phyloP scores from a whole-genome alignment of 1,140 invertebrate species.

The Meteorus sp. region DNA sequence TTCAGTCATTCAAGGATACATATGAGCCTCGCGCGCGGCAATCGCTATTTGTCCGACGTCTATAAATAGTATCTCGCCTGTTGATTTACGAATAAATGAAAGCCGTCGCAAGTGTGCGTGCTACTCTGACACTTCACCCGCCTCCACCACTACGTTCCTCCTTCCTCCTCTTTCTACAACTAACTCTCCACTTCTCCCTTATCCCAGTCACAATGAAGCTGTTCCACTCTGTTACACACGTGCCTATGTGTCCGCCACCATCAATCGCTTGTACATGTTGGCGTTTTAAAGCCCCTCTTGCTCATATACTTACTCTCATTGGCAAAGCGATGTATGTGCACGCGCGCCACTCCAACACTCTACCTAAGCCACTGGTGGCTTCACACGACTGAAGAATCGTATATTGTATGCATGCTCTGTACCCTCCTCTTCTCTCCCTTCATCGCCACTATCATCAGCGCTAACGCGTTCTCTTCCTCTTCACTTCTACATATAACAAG shows the following conservation, averaged over 20 bases:
- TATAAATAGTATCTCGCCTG: slow-evolving; percentile 49
- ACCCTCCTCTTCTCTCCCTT: too few relatives aligned
- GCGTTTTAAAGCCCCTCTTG: too few relatives aligned
- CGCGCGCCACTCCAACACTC: slow-evolving; percentile 10
- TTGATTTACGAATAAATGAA: slow-evolving; percentile 56
- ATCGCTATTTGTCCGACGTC: slow-evolving; percentile 50
- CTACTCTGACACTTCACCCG: slow-evolving; percentile 2
- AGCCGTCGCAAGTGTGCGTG: slow-evolving; percentile 31
- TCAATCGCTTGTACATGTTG: too few relatives aligned
- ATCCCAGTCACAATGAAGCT: not conserved
- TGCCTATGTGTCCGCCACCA: not conserved
- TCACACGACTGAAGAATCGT: too few relatives aligned
- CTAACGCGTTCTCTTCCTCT: too few relatives aligned
- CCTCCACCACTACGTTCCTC: slow-evolving; percentile 20
- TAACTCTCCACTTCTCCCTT: slow-evolving; percentile 1
- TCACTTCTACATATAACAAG: too few relatives aligned
- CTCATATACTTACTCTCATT: too few relatives aligned
- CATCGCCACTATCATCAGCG: too few relatives aligned
- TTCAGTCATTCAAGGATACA: slow-evolving; percentile 47
- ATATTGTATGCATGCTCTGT: too few relatives aligned
- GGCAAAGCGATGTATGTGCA: not conserved
- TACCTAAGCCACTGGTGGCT: too few relatives aligned
- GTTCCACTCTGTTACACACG: slow-evolving; percentile 16
- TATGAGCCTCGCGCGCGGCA: slow-evolving; percentile 34
- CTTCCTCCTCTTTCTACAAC: slow-evolving; percentile 14